Percentiles rank a stretch among this genome's conserved stretches.
Evolutionary conservation across 2,888 invertebrate genomes (phyloP).

Genomic region (Pantelozetes paolii): DNA sequence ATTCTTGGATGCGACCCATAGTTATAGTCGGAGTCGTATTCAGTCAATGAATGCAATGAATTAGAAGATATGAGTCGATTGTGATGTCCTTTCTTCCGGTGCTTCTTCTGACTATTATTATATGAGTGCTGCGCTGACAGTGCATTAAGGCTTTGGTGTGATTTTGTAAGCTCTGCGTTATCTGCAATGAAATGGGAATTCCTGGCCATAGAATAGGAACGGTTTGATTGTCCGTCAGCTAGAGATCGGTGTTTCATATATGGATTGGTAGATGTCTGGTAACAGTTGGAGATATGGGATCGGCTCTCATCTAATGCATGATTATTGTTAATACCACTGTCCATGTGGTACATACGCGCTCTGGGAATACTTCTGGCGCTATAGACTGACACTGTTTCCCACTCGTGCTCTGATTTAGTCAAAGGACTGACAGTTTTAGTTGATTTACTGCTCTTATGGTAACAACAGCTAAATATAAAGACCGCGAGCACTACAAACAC

Average conservation of each 20-base stretch:
- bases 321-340: constrained; percentile 36
- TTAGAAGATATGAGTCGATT: constrained; percentile 42
- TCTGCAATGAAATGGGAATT: constrained; percentile 12
- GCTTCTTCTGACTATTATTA: constrained; percentile 41
- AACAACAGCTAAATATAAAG: constrained; percentile 81
- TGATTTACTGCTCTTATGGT: constrained; percentile 23
- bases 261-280: constrained; percentile 54
- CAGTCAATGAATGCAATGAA: constrained; percentile 51
- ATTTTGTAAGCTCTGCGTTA: constrained; percentile 34
- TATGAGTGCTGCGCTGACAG: constrained; percentile 4
- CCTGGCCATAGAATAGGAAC: constrained; percentile 69
- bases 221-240: constrained; percentile 83
- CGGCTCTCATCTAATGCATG: constrained; percentile 65
- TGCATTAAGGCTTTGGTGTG: constrained; percentile 12
- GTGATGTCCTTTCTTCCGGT: constrained; percentile 44
- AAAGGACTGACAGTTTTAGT: constrained; percentile 53
- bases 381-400: constrained; percentile 84
- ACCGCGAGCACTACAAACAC: constrained; percentile 85
- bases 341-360: constrained; percentile 70
- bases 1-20: constrained; percentile 40
- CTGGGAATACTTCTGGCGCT: constrained; percentile 84
- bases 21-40: constrained; percentile 70
- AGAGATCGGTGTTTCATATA: constrained; percentile 54
- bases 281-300: constrained; percentile 62
- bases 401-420: constrained; percentile 61